Conservation (phyloP, 2,888 invertebrate genomes). For the Scaptomyza caliginosa region DNA sequence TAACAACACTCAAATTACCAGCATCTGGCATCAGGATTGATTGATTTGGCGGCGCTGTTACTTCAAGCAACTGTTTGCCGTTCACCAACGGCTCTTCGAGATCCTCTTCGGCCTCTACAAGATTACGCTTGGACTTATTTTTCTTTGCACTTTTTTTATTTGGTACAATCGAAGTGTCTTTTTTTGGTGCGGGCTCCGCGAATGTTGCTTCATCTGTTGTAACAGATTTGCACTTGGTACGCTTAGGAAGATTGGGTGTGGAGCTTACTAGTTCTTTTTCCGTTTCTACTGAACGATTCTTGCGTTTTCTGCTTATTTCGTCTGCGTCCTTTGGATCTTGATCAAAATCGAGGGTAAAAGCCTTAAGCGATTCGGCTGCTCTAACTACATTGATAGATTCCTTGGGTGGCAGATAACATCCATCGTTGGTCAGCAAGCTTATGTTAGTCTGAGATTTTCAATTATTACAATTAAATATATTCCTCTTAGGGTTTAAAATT, state of each 20-base stretch:
- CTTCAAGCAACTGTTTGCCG: not conserved
- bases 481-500: not conserved
- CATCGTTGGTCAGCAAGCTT: conserved; percentile 62
- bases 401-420: conserved; percentile 58
- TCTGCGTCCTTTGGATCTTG: not conserved
- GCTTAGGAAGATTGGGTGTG: conserved; percentile 52
- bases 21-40: not conserved
- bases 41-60: not conserved
- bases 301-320: conserved; percentile 42
- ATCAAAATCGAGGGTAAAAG: conserved; percentile 23
- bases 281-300: conserved; percentile 33
- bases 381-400: conserved; percentile 64
- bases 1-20: not conserved
- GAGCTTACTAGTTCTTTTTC: conserved; percentile 51
- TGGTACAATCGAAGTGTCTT: not conserved
- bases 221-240: conserved; percentile 38
- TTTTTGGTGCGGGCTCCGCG: not conserved
- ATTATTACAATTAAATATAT: not conserved
- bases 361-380: conserved; percentile 46
- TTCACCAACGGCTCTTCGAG: not conserved
- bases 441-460: conserved; percentile 41
- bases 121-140: not conserved
- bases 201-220: not conserved
- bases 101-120: not conserved
- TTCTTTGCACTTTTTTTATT: not conserved